A percentile compares a stretch with the other conserved stretches of the same genome.
Conservation (phyloP, 2,113 vertebrate species). For the Ia io region DNA sequence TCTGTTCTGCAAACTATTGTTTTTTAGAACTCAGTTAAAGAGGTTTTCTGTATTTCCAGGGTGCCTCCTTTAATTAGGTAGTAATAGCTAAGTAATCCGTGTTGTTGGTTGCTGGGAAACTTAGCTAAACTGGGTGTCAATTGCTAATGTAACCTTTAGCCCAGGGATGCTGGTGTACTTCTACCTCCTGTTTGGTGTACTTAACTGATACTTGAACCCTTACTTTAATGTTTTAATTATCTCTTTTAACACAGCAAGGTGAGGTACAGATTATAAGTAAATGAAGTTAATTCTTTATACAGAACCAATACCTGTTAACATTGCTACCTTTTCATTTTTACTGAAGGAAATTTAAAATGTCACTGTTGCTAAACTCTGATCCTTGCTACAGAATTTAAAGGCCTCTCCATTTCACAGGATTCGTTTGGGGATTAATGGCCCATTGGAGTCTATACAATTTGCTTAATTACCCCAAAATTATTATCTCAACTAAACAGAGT, state of each 20-base stretch:
- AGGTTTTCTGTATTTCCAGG: not conserved
- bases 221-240: not conserved
- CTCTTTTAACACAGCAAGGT: constrained; percentile 9
- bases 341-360: not conserved
- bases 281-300: not conserved
- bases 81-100: not conserved
- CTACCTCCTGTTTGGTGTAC: not conserved
- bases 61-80: not conserved
- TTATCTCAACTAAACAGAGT: constrained; percentile 57
- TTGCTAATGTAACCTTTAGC: not conserved
- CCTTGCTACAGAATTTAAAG: not conserved
- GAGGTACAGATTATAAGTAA: not conserved
- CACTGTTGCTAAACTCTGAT: not conserved
- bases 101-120: not conserved
- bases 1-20: not conserved
- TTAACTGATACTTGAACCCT: not conserved
- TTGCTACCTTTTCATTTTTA: not conserved
- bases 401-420: not conserved
- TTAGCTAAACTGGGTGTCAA: not conserved
- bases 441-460: constrained; percentile 44
- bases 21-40: not conserved
- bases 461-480: constrained; percentile 59
- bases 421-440: constrained; percentile 8
- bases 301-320: not conserved
- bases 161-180: not conserved